These are phyloP conservation scores for Equus quagga DNA, from an alignment of 2,113 vertebrate species.

Conservation along the genomic window DNA sequence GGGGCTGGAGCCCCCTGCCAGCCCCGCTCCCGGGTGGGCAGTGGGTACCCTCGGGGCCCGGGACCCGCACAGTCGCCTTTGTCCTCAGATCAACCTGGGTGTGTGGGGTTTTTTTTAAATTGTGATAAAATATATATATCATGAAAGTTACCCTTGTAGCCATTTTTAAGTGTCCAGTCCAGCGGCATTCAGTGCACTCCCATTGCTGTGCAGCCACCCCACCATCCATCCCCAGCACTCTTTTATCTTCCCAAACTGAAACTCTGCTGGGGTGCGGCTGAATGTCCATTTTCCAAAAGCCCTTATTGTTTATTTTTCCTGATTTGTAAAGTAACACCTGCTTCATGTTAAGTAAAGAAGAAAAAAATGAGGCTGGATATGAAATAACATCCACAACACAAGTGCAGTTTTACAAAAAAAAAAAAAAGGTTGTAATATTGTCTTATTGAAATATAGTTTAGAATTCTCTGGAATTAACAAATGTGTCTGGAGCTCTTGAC, in stretches of 20 bases:
- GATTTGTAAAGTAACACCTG: not conserved
- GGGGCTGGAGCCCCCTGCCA: not conserved
- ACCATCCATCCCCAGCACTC: not conserved
- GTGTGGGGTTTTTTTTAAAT: not conserved
- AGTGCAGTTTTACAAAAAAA: too few relatives aligned
- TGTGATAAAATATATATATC: not conserved
- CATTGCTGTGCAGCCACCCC: not conserved
- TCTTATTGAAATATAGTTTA: not conserved
- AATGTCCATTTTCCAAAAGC: not conserved
- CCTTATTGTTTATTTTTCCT: not conserved
- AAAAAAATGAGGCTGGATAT: not conserved
- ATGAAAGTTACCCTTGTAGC: not conserved
- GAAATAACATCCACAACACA: not conserved
- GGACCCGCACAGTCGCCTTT: not conserved
- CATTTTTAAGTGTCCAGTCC: not conserved
- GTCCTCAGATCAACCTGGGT: not conserved
- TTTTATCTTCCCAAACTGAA: not conserved
- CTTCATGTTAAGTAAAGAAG: not conserved
- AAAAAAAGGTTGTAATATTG: not conserved
- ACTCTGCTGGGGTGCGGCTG: not conserved
- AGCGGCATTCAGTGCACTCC: not conserved
- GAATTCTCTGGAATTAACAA: not conserved
- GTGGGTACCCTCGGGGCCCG: not conserved
- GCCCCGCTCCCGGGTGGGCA: not conserved
- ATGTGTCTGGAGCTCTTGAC: not conserved